Base-by-base conservation (phyloP, 2,113 vertebrate genomes). In the Tyrannus savana region DNA sequence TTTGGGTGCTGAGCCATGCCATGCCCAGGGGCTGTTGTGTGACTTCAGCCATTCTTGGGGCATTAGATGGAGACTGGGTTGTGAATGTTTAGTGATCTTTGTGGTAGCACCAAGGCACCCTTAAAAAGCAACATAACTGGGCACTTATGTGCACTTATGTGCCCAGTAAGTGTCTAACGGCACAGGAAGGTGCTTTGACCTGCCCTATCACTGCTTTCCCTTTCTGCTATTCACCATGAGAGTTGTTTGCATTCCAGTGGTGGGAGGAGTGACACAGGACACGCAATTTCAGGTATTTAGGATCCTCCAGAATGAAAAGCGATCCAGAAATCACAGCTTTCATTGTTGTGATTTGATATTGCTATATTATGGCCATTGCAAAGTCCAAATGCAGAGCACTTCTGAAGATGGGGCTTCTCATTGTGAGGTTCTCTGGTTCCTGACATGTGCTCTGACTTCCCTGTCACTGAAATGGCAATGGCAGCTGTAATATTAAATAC, bases 161-260 rank as follows among this genome's bases (percentile, higher is more conserved):
- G n/a, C n/a, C n/a, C n/a, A 42, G 14, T 56, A 39, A 64, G n/a
- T 63, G 13, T 47, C n/a, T 84, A 84, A 35, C 52, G 31, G 3
- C 0, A 6, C 3, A 33, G n/a, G 27, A 89, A 42, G 0, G 13
- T 71, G 42, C 46, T 1, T 0, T 44, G 55, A 47, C 39, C 52
- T 56, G 10, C 53, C 27, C 22, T 74, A 4, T 41, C 33, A 11
- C 19, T 72, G 19, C 25, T 75, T 89, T 77, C 27, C 9, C 5
- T 8, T 62, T 42, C 68, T 80, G 35, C 47, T 75, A 1, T 60
- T 90, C 21, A 25, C 27, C 19, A 35, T 1, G 1, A 80, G 46
- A 50, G 6, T 14, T 0, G 1, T 90, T 69, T 52, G 33, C 39
- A 49, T 41, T 87, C 62, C 53, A 69, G 49, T 3, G 2, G 25